phyloP scores from a whole-genome alignment of 1,140 invertebrate species.

The Manduca sexta region DNA sequence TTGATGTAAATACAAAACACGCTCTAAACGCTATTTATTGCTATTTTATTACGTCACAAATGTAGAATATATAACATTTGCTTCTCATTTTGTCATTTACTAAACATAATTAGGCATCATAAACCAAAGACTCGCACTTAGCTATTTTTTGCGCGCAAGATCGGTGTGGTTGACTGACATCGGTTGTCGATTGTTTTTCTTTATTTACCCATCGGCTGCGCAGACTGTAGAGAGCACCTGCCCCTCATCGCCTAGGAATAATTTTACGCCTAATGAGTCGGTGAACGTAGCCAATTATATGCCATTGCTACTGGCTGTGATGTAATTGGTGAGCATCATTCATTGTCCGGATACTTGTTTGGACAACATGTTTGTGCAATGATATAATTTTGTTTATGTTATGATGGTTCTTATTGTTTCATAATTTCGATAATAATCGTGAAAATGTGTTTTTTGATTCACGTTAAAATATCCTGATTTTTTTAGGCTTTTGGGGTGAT shows the following conservation, averaged over 20 bases:
- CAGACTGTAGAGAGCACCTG: constrained; percentile 41
- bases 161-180: constrained; percentile 8
- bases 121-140: constrained; percentile 2
- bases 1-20: too few relatives aligned
- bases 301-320: constrained; percentile 34
- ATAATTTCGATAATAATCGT: too few relatives aligned
- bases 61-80: too few relatives aligned
- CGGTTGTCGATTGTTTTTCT: constrained; percentile 21
- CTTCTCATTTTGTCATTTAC: too few relatives aligned
- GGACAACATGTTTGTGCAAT: not conserved
- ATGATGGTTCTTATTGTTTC: too few relatives aligned
- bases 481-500: too few relatives aligned
- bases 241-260: constrained; percentile 31
- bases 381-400: too few relatives aligned
- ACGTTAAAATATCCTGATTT: too few relatives aligned
- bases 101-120: too few relatives aligned
- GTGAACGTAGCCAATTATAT: constrained; percentile 34
- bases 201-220: constrained; percentile 20
- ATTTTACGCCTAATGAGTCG: constrained; percentile 40
- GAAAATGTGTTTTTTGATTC: too few relatives aligned
- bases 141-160: constrained; percentile 10
- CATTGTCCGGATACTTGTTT: constrained; percentile 6
- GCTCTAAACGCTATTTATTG: too few relatives aligned
- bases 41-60: too few relatives aligned
- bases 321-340: constrained; percentile 26